phyloP scores from a whole-genome alignment of 2,797 vertebrate genomes.

The Parambassis ranga region DNA sequence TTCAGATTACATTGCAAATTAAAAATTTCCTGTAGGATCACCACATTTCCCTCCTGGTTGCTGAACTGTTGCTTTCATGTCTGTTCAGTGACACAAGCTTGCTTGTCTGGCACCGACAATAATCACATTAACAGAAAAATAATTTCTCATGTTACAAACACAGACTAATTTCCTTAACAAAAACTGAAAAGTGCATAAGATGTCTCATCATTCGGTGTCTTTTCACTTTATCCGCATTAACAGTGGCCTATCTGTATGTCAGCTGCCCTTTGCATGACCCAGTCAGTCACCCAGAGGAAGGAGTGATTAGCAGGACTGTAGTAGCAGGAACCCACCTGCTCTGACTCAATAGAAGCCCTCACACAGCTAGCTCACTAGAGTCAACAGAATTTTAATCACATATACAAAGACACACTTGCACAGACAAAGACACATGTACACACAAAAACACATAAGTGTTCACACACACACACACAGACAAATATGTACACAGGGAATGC shows the following conservation, averaged over 20 bases:
- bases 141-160: background rate
- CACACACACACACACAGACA: constrained; percentile 28
- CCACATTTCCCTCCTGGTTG: no score
- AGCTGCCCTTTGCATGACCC: constrained; percentile 76
- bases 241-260: constrained; percentile 74
- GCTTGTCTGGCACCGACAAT: background rate
- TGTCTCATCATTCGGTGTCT: constrained; percentile 37
- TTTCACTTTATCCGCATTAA: constrained; percentile 52
- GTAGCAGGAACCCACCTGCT: constrained; percentile 85
- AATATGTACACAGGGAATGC: constrained; percentile 49
- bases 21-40: no score
- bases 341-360: constrained; percentile 74
- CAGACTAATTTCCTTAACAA: background rate
- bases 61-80: background rate
- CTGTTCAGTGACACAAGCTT: background rate
- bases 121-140: background rate
- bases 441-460: constrained; percentile 52
- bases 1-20: background rate
- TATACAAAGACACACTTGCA: constrained; percentile 70
- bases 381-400: constrained; percentile 78
- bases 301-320: constrained; percentile 72
- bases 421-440: constrained; percentile 67
- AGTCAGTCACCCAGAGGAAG: constrained; percentile 75
- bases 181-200: constrained; percentile 23
- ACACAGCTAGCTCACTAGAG: constrained; percentile 66